Evolutionary conservation across 1,140 invertebrate species (phyloP).

Genomic region (Temnothorax curvispinosus): DNA sequence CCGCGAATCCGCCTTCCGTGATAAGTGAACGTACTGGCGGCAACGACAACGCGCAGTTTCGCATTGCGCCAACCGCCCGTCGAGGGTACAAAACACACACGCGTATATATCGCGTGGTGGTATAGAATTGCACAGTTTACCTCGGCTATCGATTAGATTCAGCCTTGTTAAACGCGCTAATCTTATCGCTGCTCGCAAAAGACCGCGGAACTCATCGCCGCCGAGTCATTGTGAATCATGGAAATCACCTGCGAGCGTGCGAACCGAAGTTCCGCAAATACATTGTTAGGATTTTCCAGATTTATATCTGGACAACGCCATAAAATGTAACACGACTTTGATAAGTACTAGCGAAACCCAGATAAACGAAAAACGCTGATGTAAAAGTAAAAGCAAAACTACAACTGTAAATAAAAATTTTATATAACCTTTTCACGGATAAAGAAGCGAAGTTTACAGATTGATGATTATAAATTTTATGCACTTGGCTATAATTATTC

Average conservation of each 20-base stretch:
- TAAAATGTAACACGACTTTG: background rate
- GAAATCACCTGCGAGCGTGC: slow-evolving; percentile 20
- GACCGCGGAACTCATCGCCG: slow-evolving; percentile 17
- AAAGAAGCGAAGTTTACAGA: background rate
- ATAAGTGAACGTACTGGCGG: slow-evolving; percentile 39
- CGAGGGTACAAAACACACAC: slow-evolving; percentile 35
- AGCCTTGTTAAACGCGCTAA: slow-evolving; percentile 57
- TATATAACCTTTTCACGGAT: background rate
- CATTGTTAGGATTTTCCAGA: background rate
- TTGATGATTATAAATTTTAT: background rate
- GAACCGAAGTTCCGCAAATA: slow-evolving; percentile 4
- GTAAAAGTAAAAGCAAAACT: background rate
- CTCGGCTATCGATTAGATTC: slow-evolving; percentile 53
- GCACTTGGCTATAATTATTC: background rate
- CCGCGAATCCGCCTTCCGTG: slow-evolving; percentile 43
- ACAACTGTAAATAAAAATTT: background rate
- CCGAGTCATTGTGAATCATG: slow-evolving; percentile 35
- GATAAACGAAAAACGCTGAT: background rate
- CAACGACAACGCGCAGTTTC: slow-evolving; percentile 40
- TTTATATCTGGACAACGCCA: background rate
- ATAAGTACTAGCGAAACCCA: background rate
- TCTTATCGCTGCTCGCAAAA: slow-evolving; percentile 29
- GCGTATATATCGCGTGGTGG: background rate
- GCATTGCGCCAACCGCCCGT: slow-evolving; percentile 53
- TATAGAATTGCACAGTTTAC: slow-evolving; percentile 29